Percentiles rank a stretch among this genome's conserved stretches.
Evolutionary conservation across 1,140 invertebrate genomes (phyloP).

Genomic region (Zaprionus ghesquierei): DNA sequence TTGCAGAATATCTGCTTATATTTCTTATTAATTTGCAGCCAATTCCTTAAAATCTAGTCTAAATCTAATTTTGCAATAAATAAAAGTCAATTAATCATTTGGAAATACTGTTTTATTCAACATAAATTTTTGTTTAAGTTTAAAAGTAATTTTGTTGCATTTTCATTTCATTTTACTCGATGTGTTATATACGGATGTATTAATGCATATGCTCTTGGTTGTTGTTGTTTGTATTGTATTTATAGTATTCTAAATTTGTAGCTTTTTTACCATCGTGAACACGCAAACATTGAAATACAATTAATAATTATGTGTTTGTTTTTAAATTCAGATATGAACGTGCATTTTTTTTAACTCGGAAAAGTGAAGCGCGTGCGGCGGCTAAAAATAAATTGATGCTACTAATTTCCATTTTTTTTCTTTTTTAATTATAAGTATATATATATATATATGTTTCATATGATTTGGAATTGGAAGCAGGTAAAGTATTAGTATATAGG

Average conservation of each 20-base stretch:
- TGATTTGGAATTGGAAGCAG: constrained; percentile 64
- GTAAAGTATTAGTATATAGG: constrained; percentile 41
- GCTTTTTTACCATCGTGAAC: constrained; percentile 55
- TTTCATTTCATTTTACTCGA: constrained; percentile 73
- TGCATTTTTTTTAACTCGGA: constrained; percentile 33
- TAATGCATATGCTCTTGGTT: constrained; percentile 74
- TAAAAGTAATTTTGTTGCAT: constrained; percentile 79
- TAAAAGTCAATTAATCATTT: not conserved
- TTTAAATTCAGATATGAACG: constrained; percentile 53
- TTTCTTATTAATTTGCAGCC: too few relatives aligned
- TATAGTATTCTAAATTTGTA: constrained; percentile 65
- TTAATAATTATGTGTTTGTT: constrained; percentile 23
- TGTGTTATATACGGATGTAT: constrained; percentile 65
- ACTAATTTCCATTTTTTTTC: constrained; percentile 69
- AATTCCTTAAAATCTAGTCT: too few relatives aligned
- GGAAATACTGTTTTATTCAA: constrained; percentile 81
- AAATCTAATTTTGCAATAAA: not conserved
- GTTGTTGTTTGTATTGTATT: constrained; percentile 50
- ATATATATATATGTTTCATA: constrained; percentile 44
- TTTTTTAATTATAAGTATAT: constrained; percentile 32
- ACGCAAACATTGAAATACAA: constrained; percentile 71
- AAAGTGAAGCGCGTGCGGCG: constrained; percentile 17
- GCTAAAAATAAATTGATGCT: constrained; percentile 53
- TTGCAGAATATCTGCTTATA: too few relatives aligned
- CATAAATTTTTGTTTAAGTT: constrained; percentile 75